Evolutionary conservation across 2,888 invertebrate species (phyloP).

Genomic region (Drosophila kuntzei): DNA sequence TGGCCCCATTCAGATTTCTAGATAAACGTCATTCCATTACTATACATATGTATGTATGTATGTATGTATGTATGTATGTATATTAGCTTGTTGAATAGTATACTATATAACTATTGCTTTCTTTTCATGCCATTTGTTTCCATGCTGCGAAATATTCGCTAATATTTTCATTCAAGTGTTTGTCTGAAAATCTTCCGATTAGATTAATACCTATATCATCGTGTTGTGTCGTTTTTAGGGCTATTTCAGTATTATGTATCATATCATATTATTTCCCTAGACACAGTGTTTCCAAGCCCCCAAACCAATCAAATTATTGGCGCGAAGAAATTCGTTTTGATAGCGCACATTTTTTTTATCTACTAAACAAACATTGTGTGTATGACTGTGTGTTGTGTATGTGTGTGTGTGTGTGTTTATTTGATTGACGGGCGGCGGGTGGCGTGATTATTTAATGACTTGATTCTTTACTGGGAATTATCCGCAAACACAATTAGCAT

Average conservation of each 20-base stretch:
- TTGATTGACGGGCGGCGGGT: conserved; percentile 35
- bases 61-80: too few species aligned
- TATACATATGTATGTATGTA: too few species aligned
- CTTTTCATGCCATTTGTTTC: background rate
- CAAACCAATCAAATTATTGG: conserved; percentile 42
- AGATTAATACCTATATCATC: conserved; percentile 3
- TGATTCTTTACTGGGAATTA: conserved; percentile 9
- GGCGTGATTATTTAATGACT: conserved; percentile 49
- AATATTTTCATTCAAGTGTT: background rate
- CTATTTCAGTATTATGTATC: background rate
- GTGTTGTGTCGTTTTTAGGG: background rate
- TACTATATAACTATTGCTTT: background rate
- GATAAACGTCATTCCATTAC: background rate
- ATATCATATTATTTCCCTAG: background rate
- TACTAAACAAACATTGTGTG: conserved; percentile 12
- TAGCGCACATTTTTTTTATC: conserved; percentile 33
- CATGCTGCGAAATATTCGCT: background rate
- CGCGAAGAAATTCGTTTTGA: conserved; percentile 40
- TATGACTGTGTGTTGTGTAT: conserved; percentile 10
- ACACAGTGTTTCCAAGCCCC: conserved; percentile 22
- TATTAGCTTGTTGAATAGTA: background rate
- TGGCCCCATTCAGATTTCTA: conserved; percentile 1
- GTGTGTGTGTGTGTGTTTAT: conserved; percentile 14
- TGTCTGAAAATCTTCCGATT: background rate
- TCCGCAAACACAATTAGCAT: conserved; percentile 17